Conservation (phyloP, 2,888 invertebrate species). For the Tethea ocularis region DNA sequence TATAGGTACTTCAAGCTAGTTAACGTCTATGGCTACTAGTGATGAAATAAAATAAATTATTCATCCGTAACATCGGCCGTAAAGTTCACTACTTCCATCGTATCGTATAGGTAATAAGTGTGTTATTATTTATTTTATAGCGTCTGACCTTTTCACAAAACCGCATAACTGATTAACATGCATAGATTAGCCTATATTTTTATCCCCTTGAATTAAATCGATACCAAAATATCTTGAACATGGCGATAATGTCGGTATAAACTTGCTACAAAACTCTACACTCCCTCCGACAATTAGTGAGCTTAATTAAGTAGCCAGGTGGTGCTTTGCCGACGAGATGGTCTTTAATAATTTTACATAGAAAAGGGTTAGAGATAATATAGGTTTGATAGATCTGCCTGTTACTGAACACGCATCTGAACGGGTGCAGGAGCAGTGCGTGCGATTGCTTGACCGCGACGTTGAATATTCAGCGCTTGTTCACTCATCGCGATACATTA, state of each 20-base stretch:
- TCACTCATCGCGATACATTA: constrained; percentile 64
- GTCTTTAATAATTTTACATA: background rate
- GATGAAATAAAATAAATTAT: constrained; percentile 59
- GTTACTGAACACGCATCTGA: background rate
- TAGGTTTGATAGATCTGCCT: background rate
- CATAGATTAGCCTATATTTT: constrained; percentile 38
- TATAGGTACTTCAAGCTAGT: constrained; percentile 12
- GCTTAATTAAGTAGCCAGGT: background rate
- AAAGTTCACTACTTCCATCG: background rate
- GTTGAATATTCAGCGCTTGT: constrained; percentile 72
- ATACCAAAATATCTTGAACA: constrained; percentile 16
- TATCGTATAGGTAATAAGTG: too few species aligned
- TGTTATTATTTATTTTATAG: constrained; percentile 34
- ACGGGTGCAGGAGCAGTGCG: constrained; percentile 38
- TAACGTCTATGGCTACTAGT: constrained; percentile 30
- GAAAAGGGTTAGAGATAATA: background rate
- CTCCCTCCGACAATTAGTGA: background rate
- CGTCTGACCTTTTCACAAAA: constrained; percentile 50
- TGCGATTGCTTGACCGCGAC: constrained; percentile 68
- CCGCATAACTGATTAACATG: constrained; percentile 30
- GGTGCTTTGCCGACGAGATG: background rate
- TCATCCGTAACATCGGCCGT: constrained; percentile 52
- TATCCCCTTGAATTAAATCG: constrained; percentile 18
- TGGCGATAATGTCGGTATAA: too few species aligned
- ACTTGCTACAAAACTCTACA: too few species aligned